phyloP scores from a whole-genome alignment of 2,797 vertebrate genomes.

The Gastrophryne carolinensis region DNA sequence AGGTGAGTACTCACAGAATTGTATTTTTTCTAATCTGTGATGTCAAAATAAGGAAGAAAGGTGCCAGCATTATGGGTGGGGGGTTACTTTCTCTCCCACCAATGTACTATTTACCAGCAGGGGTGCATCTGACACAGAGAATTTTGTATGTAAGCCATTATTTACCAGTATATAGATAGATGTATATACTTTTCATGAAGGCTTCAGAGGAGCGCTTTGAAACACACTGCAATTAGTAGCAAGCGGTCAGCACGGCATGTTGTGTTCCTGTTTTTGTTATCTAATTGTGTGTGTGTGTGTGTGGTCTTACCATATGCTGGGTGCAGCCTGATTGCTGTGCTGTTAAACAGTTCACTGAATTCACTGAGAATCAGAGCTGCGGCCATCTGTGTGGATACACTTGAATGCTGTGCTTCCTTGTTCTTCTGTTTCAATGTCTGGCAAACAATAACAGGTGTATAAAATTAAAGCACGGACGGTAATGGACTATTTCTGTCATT shows the following conservation, averaged over 20 bases:
- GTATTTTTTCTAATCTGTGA: no score
- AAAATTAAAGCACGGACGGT: no score
- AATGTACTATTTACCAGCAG: no score
- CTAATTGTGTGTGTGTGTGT: conserved; percentile 25
- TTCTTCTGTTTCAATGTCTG: neutral
- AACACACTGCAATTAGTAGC: conserved; percentile 2
- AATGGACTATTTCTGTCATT: no score
- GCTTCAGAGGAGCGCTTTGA: neutral
- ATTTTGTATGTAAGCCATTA: no score
- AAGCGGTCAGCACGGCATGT: neutral
- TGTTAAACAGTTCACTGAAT: conserved; percentile 19
- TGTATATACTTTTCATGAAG: no score
- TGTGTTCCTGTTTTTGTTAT: neutral
- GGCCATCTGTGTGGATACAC: conserved; percentile 30
- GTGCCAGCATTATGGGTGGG: no score
- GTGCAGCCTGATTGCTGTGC: neutral
- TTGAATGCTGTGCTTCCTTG: neutral
- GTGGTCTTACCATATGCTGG: conserved; percentile 27
- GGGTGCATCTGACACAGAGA: neutral
- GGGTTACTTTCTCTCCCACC: no score
- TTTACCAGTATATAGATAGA: no score
- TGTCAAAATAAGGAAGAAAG: no score
- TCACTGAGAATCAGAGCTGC: neutral
- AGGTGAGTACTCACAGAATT: no score
- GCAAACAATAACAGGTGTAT: neutral